phyloP scores from a whole-genome alignment of 1,140 invertebrate species.

The Acromyrmex charruanus region DNA sequence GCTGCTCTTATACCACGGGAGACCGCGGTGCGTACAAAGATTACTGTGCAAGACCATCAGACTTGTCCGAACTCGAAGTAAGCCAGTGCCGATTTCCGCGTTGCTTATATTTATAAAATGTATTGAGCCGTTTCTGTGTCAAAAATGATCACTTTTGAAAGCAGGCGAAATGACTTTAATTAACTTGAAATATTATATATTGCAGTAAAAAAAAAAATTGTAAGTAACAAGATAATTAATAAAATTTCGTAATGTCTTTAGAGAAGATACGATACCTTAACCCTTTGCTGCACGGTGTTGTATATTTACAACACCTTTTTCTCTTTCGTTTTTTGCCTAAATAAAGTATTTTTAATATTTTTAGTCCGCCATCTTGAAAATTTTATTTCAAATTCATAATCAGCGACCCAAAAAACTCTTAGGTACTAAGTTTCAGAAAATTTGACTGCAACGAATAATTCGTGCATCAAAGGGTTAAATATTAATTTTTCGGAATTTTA shows the following conservation, averaged over 20 bases:
- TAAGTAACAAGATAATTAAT: not conserved
- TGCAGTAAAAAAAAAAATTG: not conserved
- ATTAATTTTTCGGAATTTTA: not conserved
- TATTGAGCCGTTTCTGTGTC: not conserved
- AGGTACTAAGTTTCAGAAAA: too few species aligned
- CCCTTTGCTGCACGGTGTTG: too few species aligned
- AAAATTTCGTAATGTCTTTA: not conserved
- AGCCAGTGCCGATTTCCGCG: not conserved
- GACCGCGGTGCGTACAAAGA: slow-evolving; percentile 28
- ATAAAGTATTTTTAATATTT: too few species aligned
- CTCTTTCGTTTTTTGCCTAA: too few species aligned
- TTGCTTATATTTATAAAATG: not conserved
- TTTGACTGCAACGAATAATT: too few species aligned
- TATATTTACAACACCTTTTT: too few species aligned
- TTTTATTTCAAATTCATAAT: too few species aligned
- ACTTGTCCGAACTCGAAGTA: slow-evolving; percentile 16
- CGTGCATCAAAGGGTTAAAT: not conserved
- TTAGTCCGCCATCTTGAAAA: too few species aligned
- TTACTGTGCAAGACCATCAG: not conserved
- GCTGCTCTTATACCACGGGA: not conserved
- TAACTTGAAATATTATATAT: not conserved
- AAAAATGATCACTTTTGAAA: slow-evolving; percentile 5
- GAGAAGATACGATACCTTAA: not conserved
- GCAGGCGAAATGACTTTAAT: not conserved
- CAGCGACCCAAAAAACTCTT: too few species aligned